Evolutionary conservation across 1,140 invertebrate species (phyloP), one percentile per base, ranked within the genome.

Genomic region (Sitodiplosis mosellana): DNA sequence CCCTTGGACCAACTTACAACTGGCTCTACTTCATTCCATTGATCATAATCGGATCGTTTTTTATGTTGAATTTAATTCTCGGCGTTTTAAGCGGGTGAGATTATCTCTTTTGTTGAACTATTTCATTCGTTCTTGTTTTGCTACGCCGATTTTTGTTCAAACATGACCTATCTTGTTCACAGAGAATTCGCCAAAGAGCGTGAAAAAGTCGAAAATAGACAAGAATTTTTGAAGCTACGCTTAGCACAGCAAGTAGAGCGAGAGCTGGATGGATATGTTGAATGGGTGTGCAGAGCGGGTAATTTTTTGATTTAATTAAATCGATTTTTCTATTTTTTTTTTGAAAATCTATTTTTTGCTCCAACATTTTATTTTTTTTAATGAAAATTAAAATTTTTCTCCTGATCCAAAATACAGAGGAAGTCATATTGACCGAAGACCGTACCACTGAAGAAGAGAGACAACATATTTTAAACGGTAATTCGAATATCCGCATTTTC

Each of bases 121-220:
- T n/a, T n/a, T n/a, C n/a, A n/a, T n/a, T 27, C 27, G 27, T 3
- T 10, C 3, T 34, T 47, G 44, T 36, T 17, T 49, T 2, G 38
- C 34, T 45, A 27, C 27, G 27, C 27, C 27, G 27, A 27, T 27
- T 27, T 10, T 5, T 27, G 10, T 5, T 27, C 10, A 5, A 3
- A 27, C 10, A 27, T 27, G 27, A 27, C 27, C 10, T 27, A 27
- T 27, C 10, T 27, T 27, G 3, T 27, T n/a, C n/a, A n/a, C n/a
- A 98, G 94, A 80, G 96, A 99, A 75, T 99, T 99, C 83, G 96
- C 96, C 72, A 99, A 99, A 82, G 96, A 99, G 78, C 92, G 95
- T 87, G 96, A 99, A 76, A 87, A 97, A 76, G 96, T 99, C 76
- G 96, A 99, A 79, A 99, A 98, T 77, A 82, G 96, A 69, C 88